These are phyloP conservation scores for Coleophora flavipennella DNA, from an alignment of 2,888 invertebrate genomes.

Conservation along the genomic window DNA sequence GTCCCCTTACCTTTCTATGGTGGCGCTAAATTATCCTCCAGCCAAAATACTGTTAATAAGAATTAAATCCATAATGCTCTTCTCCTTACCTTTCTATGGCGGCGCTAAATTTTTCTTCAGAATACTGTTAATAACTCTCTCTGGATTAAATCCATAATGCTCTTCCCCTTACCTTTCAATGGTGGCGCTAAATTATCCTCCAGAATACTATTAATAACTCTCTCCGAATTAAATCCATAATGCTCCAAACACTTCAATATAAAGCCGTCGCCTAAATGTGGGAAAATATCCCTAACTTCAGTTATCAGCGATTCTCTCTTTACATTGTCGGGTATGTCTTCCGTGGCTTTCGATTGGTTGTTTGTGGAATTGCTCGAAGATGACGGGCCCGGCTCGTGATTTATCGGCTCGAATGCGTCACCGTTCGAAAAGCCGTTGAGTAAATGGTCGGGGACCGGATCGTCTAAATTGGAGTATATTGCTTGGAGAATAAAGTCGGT, in stretches of 20 bases:
- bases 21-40: constrained; percentile 77
- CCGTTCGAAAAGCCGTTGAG: constrained; percentile 31
- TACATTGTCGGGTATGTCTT: constrained; percentile 53
- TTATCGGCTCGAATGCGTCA: constrained; percentile 26
- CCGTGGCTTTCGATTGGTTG: constrained; percentile 5
- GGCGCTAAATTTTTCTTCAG: too few relatives aligned
- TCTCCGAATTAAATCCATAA: constrained; percentile 81
- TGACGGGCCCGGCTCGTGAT: constrained; percentile 15
- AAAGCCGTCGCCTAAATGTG: constrained; percentile 85
- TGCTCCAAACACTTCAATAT: constrained; percentile 82
- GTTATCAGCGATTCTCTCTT: constrained; percentile 68
- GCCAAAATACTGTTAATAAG: constrained; percentile 86
- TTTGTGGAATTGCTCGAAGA: constrained; percentile 18
- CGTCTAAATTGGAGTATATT: constrained; percentile 59
- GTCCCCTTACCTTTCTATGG: constrained; percentile 42
- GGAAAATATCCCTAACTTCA: constrained; percentile 83
- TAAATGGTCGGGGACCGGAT: constrained; percentile 35
- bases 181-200: constrained; percentile 75
- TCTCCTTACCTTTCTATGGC: too few relatives aligned
- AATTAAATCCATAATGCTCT: constrained; percentile 82
- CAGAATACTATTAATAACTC: constrained; percentile 86
- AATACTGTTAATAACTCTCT: too few relatives aligned
- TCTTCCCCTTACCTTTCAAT: constrained; percentile 43
- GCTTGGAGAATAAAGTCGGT: constrained; percentile 70
- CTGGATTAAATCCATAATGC: too few relatives aligned